Evolutionary conservation across 2,888 invertebrate genomes (phyloP).

Genomic region (Leucophenga montana): DNA sequence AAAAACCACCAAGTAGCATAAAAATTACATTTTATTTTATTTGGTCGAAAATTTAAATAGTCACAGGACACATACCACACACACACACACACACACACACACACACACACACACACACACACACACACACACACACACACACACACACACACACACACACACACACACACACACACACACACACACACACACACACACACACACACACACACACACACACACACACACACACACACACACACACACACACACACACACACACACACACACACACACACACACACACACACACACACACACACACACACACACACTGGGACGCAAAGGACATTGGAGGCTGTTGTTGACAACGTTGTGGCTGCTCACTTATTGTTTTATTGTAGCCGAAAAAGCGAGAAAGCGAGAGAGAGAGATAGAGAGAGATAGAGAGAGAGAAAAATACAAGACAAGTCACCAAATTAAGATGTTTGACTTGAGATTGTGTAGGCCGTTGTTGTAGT

Average conservation of each 20-base stretch:
- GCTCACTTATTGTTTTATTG: background rate
- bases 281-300: conserved; percentile 3
- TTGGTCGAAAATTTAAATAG: conserved; percentile 38
- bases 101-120: conserved; percentile 13
- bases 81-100: conserved; percentile 28
- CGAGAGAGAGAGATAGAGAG: background rate
- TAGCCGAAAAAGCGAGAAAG: conserved; percentile 16
- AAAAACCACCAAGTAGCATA: conserved; percentile 65
- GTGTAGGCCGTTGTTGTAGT: conserved; percentile 49
- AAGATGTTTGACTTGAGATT: conserved; percentile 58
- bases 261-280: conserved; percentile 33
- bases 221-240: conserved; percentile 30
- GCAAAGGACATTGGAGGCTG: background rate
- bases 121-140: conserved; percentile 30
- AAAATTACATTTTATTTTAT: conserved; percentile 67
- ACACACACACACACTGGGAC: conserved; percentile 37
- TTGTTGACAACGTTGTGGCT: background rate
- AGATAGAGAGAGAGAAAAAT: background rate
- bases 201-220: conserved; percentile 8
- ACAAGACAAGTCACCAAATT: conserved; percentile 24
- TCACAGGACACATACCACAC: background rate
- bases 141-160: conserved; percentile 3
- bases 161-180: conserved; percentile 28
- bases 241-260: conserved; percentile 1
- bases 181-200: conserved; percentile 27